Conservation (phyloP, 2,888 invertebrate species). For the Cantharis flavilabris region DNA sequence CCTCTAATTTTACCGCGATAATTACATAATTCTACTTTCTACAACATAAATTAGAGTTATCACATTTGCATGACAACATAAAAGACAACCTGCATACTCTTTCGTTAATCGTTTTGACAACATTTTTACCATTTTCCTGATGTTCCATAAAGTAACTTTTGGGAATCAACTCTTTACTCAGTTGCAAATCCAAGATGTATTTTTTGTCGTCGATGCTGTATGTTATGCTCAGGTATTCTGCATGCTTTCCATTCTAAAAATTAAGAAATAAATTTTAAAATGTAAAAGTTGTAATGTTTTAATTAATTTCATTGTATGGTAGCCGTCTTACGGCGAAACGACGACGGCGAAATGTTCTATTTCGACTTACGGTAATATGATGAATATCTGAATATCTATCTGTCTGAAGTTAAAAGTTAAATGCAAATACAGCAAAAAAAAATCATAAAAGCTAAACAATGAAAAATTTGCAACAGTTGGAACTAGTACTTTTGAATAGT, state of each 20-base stretch:
- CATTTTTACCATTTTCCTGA: constrained; percentile 62
- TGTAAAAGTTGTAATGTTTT: no score
- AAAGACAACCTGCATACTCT: constrained; percentile 54
- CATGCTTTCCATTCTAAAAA: constrained; percentile 59
- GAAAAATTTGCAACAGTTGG: no score
- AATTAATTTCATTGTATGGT: no score
- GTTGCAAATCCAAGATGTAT: constrained; percentile 69
- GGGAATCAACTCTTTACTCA: constrained; percentile 74
- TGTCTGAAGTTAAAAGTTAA: no score
- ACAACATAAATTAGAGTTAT: not conserved
- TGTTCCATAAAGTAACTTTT: constrained; percentile 67
- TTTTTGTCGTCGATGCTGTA: constrained; percentile 70
- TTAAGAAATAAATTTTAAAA: no score
- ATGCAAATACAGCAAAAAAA: no score
- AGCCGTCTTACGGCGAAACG: no score
- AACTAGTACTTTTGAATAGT: no score
- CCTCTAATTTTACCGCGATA: constrained; percentile 77
- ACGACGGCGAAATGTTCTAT: no score
- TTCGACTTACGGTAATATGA: no score
- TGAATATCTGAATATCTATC: no score
- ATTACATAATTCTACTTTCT: constrained; percentile 77
- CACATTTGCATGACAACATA: not conserved
- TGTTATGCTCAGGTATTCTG: constrained; percentile 64
- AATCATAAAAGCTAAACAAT: no score
- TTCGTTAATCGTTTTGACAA: constrained; percentile 60